Conservation (phyloP, 2,888 invertebrate species). For the Spodoptera exigua region DNA sequence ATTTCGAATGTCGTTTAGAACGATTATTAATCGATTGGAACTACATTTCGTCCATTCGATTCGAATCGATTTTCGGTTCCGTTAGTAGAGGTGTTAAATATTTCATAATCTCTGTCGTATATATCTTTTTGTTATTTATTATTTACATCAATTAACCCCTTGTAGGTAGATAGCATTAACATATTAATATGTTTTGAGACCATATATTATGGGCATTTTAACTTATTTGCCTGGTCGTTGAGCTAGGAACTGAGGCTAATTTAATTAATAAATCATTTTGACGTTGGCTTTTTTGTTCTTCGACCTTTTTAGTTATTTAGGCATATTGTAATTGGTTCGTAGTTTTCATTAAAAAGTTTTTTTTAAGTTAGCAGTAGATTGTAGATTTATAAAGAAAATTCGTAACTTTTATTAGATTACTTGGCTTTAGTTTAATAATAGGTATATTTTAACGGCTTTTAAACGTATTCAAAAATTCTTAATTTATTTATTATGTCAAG, state of each 20-base stretch:
- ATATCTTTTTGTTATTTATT: conserved; percentile 75
- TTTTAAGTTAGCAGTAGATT: conserved; percentile 6
- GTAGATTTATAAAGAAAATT: too few species aligned
- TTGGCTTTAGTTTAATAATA: too few species aligned
- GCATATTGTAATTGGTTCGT: conserved; percentile 13
- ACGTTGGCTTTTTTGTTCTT: conserved; percentile 38
- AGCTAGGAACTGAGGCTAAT: conserved; percentile 71
- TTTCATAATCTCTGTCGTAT: conserved; percentile 64
- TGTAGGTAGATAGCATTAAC: conserved; percentile 73
- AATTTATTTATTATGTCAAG: too few species aligned
- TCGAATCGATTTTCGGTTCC: conserved; percentile 71
- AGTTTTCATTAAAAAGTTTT: conserved; percentile 21
- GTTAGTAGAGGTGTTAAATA: conserved; percentile 76
- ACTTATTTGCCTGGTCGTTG: conserved; percentile 62
- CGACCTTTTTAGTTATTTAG: conserved; percentile 22
- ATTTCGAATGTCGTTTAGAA: conserved; percentile 66
- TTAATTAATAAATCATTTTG: conserved; percentile 75
- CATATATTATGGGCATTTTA: conserved; percentile 75
- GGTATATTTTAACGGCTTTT: too few species aligned
- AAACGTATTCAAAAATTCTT: too few species aligned
- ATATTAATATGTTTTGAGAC: conserved; percentile 78
- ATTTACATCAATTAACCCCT: conserved; percentile 82
- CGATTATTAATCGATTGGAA: conserved; percentile 68
- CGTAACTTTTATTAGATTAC: too few species aligned
- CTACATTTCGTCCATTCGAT: conserved; percentile 68